Base-by-base conservation (phyloP, 2,113 vertebrate genomes). In the Eleginops maclovinus region DNA sequence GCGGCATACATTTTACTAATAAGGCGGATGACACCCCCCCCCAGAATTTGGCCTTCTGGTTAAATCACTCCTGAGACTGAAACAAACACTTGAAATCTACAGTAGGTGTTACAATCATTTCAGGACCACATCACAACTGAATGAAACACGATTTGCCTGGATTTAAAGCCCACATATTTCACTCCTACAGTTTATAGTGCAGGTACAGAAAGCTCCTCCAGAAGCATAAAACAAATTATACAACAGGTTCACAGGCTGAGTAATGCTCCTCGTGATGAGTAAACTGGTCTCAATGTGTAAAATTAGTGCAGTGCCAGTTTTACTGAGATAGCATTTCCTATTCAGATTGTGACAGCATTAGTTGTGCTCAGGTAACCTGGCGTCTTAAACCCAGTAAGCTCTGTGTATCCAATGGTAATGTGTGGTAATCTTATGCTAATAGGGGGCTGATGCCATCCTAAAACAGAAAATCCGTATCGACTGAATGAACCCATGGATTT, bases 351-450 rank as follows among this genome's bases (percentile, higher is more conserved):
- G 21, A 60, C n/a, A 8, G 72, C 21, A 24, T 72, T 78, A 63
- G 64, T 22, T 72, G n/a, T 64, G 79, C 46, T 80, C 56, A 77
- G 56, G 47, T 69, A 77, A 69, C 56, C 40, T 55, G 46, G 40
- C 4, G 2, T 54, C 62, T 70, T 28, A 60, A 54, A 72, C 65
- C 41, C 22, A 47, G 21, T 36, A 11, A 73, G 65, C 67, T 55
- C 51, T 61, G 55, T 80, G 77, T 69, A 68, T 75, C 50, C 55
- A 63, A 90, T 82, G 71, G 68, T 84, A 88, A 88, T 81, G 59
- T 85, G 86, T 87, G 89, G 79, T 90, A 92, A 92, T 91, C 68
- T 86, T 82, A 90, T 90, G 87, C 59, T 84, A 89, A 87, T 71
- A 49, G 14, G 55, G 31, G 69, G 67, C 73, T 66, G 65, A 86